phyloP scores from a whole-genome alignment of 2,888 invertebrate species.

The Deladenus siricidicola region DNA sequence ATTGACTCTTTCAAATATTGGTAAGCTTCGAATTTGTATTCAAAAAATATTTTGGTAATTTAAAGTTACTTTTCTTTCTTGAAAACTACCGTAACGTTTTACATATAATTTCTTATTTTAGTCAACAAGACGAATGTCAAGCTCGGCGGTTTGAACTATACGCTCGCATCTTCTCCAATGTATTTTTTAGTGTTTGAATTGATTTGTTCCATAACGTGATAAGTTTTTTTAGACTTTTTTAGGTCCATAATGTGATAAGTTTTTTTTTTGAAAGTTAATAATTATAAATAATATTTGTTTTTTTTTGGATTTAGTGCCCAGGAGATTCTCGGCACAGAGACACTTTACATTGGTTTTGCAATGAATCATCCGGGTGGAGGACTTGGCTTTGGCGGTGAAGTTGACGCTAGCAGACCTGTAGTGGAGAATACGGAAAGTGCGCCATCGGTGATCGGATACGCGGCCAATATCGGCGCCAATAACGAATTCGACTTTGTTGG shows the following conservation, averaged over 20 bases:
- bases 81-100: too few relatives aligned
- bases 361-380: conserved; percentile 22
- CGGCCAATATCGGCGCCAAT: conserved; percentile 23
- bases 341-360: conserved; percentile 19
- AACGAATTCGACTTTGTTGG: conserved; percentile 31
- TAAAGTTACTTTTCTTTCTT: too few relatives aligned
- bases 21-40: too few relatives aligned
- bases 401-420: conserved; percentile 4
- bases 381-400: not conserved
- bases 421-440: conserved; percentile 12
- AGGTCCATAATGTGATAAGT: too few relatives aligned
- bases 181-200: conserved; percentile 25
- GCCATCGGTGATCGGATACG: too few relatives aligned
- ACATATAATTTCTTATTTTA: too few relatives aligned
- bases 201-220: too few relatives aligned
- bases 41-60: too few relatives aligned
- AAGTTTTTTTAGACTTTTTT: too few relatives aligned
- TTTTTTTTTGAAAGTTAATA: too few relatives aligned
- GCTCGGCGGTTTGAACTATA: not conserved
- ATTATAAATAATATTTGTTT: too few relatives aligned
- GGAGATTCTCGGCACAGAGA: conserved; percentile 5
- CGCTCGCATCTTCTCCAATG: conserved; percentile 5
- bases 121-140: conserved; percentile 31
- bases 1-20: conserved; percentile 12
- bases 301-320: not conserved